Percentiles rank a stretch among this genome's conserved stretches.
Conservation (phyloP, 2,113 vertebrate species). For the Promerops cafer region DNA sequence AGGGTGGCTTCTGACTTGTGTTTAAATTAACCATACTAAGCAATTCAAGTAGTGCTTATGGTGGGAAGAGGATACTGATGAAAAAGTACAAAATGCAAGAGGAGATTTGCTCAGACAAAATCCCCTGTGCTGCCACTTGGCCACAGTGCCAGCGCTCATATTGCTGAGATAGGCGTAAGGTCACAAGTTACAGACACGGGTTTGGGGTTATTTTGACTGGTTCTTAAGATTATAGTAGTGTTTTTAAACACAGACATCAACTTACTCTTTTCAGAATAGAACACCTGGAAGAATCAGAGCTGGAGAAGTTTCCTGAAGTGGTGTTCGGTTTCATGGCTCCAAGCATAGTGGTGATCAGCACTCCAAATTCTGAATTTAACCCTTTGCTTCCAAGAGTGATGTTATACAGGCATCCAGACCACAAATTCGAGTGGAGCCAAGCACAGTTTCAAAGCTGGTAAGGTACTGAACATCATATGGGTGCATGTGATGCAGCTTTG, state of each 20-base stretch:
- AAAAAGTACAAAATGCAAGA: background rate
- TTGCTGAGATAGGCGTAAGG: background rate
- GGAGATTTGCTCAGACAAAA: background rate
- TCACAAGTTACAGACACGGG: accelerated
- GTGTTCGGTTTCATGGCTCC: conserved; percentile 93
- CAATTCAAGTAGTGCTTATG: background rate
- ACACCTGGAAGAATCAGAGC: conserved; percentile 80
- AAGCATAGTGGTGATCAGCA: conserved; percentile 81
- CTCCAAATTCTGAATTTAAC: conserved; percentile 93
- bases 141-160: background rate
- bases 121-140: background rate
- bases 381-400: conserved; percentile 72
- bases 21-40: background rate
- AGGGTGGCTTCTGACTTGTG: background rate
- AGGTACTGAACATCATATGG: background rate
- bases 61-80: background rate
- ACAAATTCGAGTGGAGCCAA: conserved; percentile 94
- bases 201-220: background rate
- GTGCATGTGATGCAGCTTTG: background rate
- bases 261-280: conserved; percentile 80
- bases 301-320: conserved; percentile 83
- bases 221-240: background rate
- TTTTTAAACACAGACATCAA: background rate
- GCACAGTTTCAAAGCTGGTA: conserved; percentile 87
- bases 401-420: conserved; percentile 83